Percentiles rank a stretch among this genome's conserved stretches.
These are phyloP conservation scores for Hemaris fuciformis DNA, from an alignment of 2,888 invertebrate species.

Conservation along the genomic window DNA sequence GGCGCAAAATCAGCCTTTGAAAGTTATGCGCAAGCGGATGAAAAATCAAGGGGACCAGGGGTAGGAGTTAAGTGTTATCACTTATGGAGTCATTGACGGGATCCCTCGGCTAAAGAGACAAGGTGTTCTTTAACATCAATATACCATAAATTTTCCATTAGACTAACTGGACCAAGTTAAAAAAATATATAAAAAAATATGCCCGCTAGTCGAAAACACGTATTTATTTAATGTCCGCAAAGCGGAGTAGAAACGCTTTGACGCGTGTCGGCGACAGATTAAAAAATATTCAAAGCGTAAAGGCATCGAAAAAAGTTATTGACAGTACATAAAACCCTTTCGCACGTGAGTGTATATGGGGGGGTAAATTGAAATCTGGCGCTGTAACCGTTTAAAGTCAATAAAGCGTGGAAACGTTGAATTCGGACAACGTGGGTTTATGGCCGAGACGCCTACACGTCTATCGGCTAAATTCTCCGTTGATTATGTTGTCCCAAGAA, in stretches of 20 bases:
- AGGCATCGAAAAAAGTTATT: constrained; percentile 3
- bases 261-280: neutral
- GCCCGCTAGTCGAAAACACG: no score
- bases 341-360: constrained; percentile 40
- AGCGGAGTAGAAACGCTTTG: neutral
- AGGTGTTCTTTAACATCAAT: no score
- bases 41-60: no score
- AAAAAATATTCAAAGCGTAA: neutral
- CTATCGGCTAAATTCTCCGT: constrained; percentile 8
- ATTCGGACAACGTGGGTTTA: constrained; percentile 53
- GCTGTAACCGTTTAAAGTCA: constrained; percentile 69
- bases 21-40: no score
- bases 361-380: constrained; percentile 62
- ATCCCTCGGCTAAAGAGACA: no score
- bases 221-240: no score
- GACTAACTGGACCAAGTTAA: no score
- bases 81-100: no score
- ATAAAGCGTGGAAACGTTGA: constrained; percentile 62
- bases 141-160: no score
- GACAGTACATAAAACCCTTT: constrained; percentile 26
- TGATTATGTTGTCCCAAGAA: neutral
- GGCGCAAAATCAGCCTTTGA: no score
- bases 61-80: no score
- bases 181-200: no score
- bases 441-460: constrained; percentile 17